Conservation (phyloP, 2,888 invertebrate genomes). For the Hydraecia micacea region DNA sequence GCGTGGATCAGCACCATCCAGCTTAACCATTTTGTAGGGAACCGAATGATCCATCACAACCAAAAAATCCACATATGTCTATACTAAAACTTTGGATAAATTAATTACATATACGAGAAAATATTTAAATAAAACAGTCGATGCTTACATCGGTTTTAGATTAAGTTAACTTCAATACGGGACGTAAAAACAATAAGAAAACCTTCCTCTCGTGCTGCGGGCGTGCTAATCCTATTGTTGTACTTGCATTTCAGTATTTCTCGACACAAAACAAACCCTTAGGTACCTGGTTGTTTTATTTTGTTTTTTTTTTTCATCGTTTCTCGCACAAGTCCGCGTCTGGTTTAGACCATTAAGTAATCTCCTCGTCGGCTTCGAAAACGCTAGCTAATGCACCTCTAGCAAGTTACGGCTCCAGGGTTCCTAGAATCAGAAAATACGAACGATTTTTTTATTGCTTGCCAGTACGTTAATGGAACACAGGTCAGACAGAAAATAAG, state of each 20-base stretch:
- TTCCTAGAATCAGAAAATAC: slow-evolving; percentile 62
- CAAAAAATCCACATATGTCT: not conserved
- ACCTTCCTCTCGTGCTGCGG: slow-evolving; percentile 36
- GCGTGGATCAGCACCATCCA: too few species aligned
- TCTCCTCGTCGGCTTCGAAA: slow-evolving; percentile 73
- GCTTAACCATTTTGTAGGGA: too few species aligned
- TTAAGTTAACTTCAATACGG: slow-evolving; percentile 43
- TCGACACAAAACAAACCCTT: slow-evolving; percentile 72
- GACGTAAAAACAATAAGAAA: slow-evolving; percentile 44
- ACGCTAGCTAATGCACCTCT: slow-evolving; percentile 77
- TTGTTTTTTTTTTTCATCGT: slow-evolving; percentile 65
- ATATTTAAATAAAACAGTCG: slow-evolving; percentile 22
- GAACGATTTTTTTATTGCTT: slow-evolving; percentile 41
- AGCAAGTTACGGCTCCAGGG: slow-evolving; percentile 68
- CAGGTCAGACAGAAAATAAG: slow-evolving; percentile 4
- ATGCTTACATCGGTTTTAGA: slow-evolving; percentile 34
- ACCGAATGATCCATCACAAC: too few species aligned
- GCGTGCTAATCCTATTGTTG: slow-evolving; percentile 62
- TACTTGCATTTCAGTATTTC: slow-evolving; percentile 68
- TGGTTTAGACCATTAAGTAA: slow-evolving; percentile 79
- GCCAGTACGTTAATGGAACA: slow-evolving; percentile 26
- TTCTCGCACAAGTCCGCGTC: slow-evolving; percentile 70
- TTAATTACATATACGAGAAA: not conserved
- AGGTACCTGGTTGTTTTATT: slow-evolving; percentile 63
- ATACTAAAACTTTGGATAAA: not conserved